A percentile compares a stretch with the other conserved stretches of the same genome.
Evolutionary conservation across 2,888 invertebrate species (phyloP).

Genomic region (Psylliodes chrysocephalus): DNA sequence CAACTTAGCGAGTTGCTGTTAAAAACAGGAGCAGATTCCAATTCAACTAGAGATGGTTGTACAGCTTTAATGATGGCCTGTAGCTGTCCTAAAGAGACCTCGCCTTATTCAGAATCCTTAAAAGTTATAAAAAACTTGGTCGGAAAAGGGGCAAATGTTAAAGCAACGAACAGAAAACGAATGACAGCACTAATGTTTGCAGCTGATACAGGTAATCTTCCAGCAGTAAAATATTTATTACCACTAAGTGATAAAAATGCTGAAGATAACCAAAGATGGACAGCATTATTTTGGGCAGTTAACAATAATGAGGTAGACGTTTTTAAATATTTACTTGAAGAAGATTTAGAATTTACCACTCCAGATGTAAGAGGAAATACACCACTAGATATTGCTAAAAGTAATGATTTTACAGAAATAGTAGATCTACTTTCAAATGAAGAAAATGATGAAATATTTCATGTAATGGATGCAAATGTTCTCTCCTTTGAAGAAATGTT

Average conservation of each 20-base stretch:
- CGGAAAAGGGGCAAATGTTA: slow-evolving; percentile 67
- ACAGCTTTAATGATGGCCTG: slow-evolving; percentile 74
- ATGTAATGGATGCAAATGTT: slow-evolving; percentile 31
- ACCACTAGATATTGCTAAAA: slow-evolving; percentile 67
- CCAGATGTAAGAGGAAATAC: slow-evolving; percentile 67
- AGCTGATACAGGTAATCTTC: slow-evolving; percentile 65
- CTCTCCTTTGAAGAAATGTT: slow-evolving; percentile 50
- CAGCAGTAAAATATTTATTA: slow-evolving; percentile 68
- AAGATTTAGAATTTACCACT: slow-evolving; percentile 66
- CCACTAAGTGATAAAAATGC: slow-evolving; percentile 68
- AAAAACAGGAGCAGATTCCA: slow-evolving; percentile 70
- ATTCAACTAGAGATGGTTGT: slow-evolving; percentile 66
- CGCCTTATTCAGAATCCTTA: slow-evolving; percentile 64
- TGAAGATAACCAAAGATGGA: slow-evolving; percentile 72
- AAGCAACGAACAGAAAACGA: slow-evolving; percentile 69
- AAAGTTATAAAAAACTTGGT: slow-evolving; percentile 63
- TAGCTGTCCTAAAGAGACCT: slow-evolving; percentile 65
- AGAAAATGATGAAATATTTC: slow-evolving; percentile 52
- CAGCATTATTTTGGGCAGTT: slow-evolving; percentile 73
- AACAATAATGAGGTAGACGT: slow-evolving; percentile 68
- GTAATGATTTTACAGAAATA: slow-evolving; percentile 67
- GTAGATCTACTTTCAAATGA: slow-evolving; percentile 63
- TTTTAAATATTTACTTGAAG: slow-evolving; percentile 67
- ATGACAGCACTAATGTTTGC: slow-evolving; percentile 75
- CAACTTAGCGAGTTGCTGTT: slow-evolving; percentile 67